Conservation (phyloP, 2,113 vertebrate species). For the Acanthochromis polyacanthus region DNA sequence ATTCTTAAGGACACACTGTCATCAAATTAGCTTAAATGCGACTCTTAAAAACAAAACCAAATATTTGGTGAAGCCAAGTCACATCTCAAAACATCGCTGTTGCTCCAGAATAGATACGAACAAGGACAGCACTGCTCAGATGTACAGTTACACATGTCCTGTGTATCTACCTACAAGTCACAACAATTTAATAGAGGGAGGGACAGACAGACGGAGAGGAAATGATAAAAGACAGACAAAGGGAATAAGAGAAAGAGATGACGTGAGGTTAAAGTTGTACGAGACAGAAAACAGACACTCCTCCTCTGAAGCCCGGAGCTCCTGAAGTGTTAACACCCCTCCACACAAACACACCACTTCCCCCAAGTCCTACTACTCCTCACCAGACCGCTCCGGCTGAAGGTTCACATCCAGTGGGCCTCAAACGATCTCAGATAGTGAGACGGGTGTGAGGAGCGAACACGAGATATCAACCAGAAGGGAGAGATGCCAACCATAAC, state of each 20-base stretch:
- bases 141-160: neutral
- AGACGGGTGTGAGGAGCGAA: slow-evolving; percentile 33
- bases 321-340: slow-evolving; percentile 46
- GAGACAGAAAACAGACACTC: slow-evolving; percentile 67
- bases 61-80: neutral
- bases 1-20: too few relatives aligned
- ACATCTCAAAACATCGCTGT: neutral
- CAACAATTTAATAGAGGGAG: slow-evolving; percentile 18
- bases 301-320: slow-evolving; percentile 51
- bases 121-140: neutral
- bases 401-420: slow-evolving; percentile 49
- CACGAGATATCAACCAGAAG: slow-evolving; percentile 21
- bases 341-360: slow-evolving; percentile 18
- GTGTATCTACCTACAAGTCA: slow-evolving; percentile 17
- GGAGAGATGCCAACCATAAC: slow-evolving; percentile 29
- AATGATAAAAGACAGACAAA: slow-evolving; percentile 24
- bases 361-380: slow-evolving; percentile 13
- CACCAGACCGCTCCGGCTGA: slow-evolving; percentile 32
- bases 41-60: neutral
- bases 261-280: slow-evolving; percentile 38
- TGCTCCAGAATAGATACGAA: neutral
- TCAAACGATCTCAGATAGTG: slow-evolving; percentile 33
- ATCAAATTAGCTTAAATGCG: too few relatives aligned
- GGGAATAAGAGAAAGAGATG: slow-evolving; percentile 28
- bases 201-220: slow-evolving; percentile 6